A percentile compares a stretch with the other conserved stretches of the same genome.
Evolutionary conservation across 2,113 vertebrate genomes (phyloP).

Genomic region (Serinus canaria): DNA sequence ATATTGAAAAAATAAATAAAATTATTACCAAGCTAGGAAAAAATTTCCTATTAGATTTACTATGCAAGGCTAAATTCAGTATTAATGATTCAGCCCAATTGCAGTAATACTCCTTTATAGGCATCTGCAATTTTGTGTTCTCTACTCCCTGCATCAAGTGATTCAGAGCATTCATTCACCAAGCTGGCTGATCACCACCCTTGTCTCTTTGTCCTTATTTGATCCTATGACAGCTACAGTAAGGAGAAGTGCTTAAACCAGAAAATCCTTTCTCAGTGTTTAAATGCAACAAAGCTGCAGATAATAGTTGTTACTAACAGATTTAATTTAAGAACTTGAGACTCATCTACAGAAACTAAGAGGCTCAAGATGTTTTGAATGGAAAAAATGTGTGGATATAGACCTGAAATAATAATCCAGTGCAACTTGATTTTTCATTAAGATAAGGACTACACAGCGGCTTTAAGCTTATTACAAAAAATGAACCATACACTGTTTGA

Average conservation of each 20-base stretch:
- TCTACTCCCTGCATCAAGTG: background rate
- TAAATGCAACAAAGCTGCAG: background rate
- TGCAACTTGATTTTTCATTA: background rate
- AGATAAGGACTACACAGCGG: fast-evolving
- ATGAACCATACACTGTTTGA: background rate
- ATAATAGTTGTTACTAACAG: background rate
- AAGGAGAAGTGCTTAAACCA: background rate
- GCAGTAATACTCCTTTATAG: background rate
- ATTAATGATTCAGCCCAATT: background rate
- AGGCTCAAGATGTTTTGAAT: background rate
- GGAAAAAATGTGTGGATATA: background rate
- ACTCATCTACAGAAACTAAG: background rate
- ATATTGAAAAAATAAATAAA: background rate
- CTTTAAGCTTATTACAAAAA: background rate
- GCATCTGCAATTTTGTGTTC: background rate
- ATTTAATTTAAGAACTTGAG: background rate
- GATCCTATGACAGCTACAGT: background rate
- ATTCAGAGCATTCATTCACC: background rate
- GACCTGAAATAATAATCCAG: background rate
- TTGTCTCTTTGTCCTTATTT: background rate
- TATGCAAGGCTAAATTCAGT: background rate
- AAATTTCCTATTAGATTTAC: background rate
- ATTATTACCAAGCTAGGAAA: background rate
- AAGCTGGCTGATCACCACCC: background rate
- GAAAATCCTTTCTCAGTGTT: background rate